These are phyloP conservation scores for Machimus rusticus DNA, from an alignment of 2,888 invertebrate species.

Conservation along the genomic window DNA sequence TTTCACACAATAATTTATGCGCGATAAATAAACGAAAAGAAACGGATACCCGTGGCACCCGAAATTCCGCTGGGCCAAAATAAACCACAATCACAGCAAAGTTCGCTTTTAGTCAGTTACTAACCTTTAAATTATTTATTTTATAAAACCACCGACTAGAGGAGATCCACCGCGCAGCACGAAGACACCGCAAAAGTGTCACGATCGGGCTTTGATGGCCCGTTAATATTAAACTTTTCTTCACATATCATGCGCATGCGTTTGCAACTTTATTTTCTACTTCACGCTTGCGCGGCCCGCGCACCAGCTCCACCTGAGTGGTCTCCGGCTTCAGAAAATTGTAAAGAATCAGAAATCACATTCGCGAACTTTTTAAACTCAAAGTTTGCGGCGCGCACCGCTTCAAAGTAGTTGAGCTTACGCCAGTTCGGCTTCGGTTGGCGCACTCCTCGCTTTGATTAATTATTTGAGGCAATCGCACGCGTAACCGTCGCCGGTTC, in stretches of 20 bases:
- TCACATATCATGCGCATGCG: slow-evolving; percentile 15
- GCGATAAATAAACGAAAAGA: background rate
- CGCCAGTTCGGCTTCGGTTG: background rate
- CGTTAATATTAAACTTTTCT: slow-evolving; percentile 16
- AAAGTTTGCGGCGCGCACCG: background rate
- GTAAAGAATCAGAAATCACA: slow-evolving; percentile 10
- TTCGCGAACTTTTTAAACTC: background rate
- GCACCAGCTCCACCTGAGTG: slow-evolving; percentile 3
- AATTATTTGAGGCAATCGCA: background rate
- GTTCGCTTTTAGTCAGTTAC: background rate
- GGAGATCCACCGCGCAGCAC: background rate
- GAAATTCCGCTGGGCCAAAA: background rate
- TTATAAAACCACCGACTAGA: background rate
- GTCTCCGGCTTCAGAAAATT: background rate
- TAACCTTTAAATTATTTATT: background rate
- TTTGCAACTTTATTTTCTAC: slow-evolving; percentile 3
- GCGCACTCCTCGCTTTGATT: background rate
- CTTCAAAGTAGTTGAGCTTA: background rate
- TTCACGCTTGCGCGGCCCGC: background rate
- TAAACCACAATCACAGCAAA: background rate
- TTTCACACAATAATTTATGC: background rate
- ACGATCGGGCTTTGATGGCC: background rate
- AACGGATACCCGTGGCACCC: background rate
- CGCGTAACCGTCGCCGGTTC: background rate
- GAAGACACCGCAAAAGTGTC: slow-evolving; percentile 19